Base-by-base conservation (phyloP, 2,888 invertebrate genomes). In the Leucania comma region DNA sequence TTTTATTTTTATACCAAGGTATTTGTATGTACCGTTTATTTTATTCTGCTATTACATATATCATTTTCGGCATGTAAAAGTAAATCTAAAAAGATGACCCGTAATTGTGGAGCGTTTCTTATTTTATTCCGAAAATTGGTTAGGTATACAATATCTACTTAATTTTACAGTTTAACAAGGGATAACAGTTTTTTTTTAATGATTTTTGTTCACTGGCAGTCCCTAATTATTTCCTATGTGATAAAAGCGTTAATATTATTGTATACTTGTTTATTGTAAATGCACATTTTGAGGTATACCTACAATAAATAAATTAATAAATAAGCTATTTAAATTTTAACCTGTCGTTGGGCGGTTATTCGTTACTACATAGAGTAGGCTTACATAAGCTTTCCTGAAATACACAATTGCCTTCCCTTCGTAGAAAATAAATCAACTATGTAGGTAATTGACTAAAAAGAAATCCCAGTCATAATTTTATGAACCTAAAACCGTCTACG, bases 1-100 rank as follows among this genome's bases (percentile, higher is more conserved):
- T 69, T 71, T 48, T 51, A 58, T 78, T 56, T 35, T 35, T 8
- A 17, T n/a, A 17, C 8, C 0, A 2, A 32, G 4, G 17, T 38
- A 26, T 54, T 22, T 10, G 54, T 66, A 53, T 14, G 6, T 51
- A 9, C 20, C 3, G 26, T 24, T 46, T 50, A 17, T 63, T 72
- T 51, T 26, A 59, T 53, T 17, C 46, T 59, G 32, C 50, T 79
- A 60, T 79, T 1, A 22, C 14, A 72, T 61, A 74, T 68, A 74
- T 83, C 72, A 72, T 70, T 69, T 72, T 54, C 24, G 20, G 14
- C 5, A 42, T 29, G 32, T 38, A 35, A 38, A 17, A 42, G 38
- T 1, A 14, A 54, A 22, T 59, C 62, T n/a, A 59, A 35, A 75
- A 10, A 4, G 26, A 26, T 14, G 8, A 1, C 20, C 48, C 38